A percentile compares a stretch with the other conserved stretches of the same genome.
Conservation (phyloP, 2,113 vertebrate genomes). For the Xyliphius kryptos region DNA sequence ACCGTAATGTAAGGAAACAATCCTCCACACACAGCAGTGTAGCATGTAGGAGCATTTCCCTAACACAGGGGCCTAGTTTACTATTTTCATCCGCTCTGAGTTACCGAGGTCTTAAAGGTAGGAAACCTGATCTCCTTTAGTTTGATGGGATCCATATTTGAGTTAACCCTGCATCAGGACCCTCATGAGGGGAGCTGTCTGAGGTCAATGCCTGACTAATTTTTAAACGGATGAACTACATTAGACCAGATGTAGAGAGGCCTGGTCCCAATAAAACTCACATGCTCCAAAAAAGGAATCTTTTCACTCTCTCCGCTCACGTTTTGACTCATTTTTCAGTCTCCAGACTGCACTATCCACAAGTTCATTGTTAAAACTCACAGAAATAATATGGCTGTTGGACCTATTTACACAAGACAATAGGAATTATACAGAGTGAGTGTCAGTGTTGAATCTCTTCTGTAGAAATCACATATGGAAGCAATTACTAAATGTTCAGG, state of each 20-base stretch:
- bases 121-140: slow-evolving; percentile 47
- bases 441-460: too few species aligned
- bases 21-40: slow-evolving; percentile 11
- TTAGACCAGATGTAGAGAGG: slow-evolving; percentile 56
- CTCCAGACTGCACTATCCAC: too few species aligned
- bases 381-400: too few species aligned
- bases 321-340: slow-evolving; percentile 12
- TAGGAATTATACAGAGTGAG: too few species aligned
- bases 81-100: too few species aligned
- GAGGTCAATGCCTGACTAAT: slow-evolving; percentile 62
- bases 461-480: too few species aligned
- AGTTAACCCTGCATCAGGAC: slow-evolving; percentile 52
- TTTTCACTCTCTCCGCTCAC: neutral
- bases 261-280: slow-evolving; percentile 61
- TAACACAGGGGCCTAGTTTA: neutral
- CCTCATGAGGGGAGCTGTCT: slow-evolving; percentile 48
- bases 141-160: slow-evolving; percentile 51
- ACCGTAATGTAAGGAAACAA: slow-evolving; percentile 22
- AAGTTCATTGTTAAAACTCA: too few species aligned
- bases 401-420: too few species aligned
- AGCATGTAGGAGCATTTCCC: slow-evolving; percentile 10
- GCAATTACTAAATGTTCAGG: too few species aligned
- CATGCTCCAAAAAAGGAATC: slow-evolving; percentile 45
- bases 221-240: slow-evolving; percentile 61
- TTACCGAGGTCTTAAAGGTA: too few species aligned